A percentile compares a stretch with the other conserved stretches of the same genome.
Evolutionary conservation across 2,797 vertebrate species (phyloP).

Genomic region (Knipowitschia caucasica): DNA sequence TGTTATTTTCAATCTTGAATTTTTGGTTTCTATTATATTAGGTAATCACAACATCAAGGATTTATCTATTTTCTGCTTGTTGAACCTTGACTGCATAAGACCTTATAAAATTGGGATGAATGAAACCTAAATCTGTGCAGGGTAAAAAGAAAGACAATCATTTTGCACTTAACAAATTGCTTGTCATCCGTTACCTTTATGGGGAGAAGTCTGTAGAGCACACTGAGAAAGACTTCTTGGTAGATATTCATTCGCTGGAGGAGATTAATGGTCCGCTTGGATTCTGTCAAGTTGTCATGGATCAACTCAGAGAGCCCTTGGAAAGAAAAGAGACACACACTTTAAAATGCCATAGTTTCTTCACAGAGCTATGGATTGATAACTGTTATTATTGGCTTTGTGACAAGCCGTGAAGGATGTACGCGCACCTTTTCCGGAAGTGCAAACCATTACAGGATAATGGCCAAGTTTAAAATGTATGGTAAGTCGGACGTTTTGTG

Average conservation of each 20-base stretch:
- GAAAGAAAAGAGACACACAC: conserved; percentile 21
- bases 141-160: not conserved
- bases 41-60: no score
- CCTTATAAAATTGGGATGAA: not conserved
- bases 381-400: conserved; percentile 20
- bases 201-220: conserved; percentile 88
- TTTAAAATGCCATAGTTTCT: conserved; percentile 19
- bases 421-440: conserved; percentile 7
- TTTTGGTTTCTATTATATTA: no score
- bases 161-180: conserved; percentile 5
- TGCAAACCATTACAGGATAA: conserved; percentile 18
- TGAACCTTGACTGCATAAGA: no score
- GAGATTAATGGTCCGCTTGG: conserved; percentile 95
- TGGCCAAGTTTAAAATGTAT: conserved; percentile 9
- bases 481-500: no score
- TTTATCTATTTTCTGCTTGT: no score
- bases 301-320: conserved; percentile 88
- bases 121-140: not conserved
- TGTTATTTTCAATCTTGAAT: no score
- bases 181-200: conserved; percentile 80
- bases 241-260: conserved; percentile 98
- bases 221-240: conserved; percentile 92
- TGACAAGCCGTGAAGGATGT: conserved; percentile 5
- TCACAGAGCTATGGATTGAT: conserved; percentile 8
- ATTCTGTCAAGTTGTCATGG: conserved; percentile 96